A percentile compares a stretch with the other conserved stretches of the same genome.
Evolutionary conservation across 1,140 invertebrate genomes (phyloP).

Genomic region (Drosophila sechellia): DNA sequence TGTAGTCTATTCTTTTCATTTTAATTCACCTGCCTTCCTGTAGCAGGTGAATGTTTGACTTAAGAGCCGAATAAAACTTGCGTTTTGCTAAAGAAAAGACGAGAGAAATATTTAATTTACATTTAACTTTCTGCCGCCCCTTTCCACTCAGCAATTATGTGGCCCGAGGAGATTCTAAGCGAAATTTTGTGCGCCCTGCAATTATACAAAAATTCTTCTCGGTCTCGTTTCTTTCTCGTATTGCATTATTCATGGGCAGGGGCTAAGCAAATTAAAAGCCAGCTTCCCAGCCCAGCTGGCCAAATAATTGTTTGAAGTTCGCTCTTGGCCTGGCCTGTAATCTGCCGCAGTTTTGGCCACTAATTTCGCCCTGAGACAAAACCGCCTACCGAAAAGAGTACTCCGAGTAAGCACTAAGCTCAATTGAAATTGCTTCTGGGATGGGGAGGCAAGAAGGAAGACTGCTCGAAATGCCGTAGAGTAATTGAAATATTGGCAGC

Average conservation of each 20-base stretch:
- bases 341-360: constrained; percentile 78
- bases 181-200: constrained; percentile 46
- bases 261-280: constrained; percentile 73
- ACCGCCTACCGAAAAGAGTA: constrained; percentile 57
- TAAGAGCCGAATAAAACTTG: constrained; percentile 29
- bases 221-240: constrained; percentile 25
- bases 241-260: constrained; percentile 58
- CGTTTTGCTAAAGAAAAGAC: constrained; percentile 11
- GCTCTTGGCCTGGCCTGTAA: constrained; percentile 69
- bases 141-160: constrained; percentile 41
- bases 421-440: constrained; percentile 52
- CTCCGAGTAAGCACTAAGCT: constrained; percentile 25
- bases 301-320: constrained; percentile 76
- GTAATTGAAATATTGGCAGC: constrained; percentile 72
- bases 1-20: background rate
- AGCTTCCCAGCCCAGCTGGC: constrained; percentile 30
- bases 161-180: constrained; percentile 49
- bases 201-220: constrained; percentile 52
- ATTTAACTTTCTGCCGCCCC: constrained; percentile 33
- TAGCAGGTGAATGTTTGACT: constrained; percentile 35
- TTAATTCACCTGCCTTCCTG: constrained; percentile 3
- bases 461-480: constrained; percentile 12
- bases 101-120: constrained; percentile 45
- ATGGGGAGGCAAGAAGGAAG: background rate
- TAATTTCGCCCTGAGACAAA: constrained; percentile 76